Conservation (phyloP, 2,113 vertebrate species). For the Pionites leucogaster region DNA sequence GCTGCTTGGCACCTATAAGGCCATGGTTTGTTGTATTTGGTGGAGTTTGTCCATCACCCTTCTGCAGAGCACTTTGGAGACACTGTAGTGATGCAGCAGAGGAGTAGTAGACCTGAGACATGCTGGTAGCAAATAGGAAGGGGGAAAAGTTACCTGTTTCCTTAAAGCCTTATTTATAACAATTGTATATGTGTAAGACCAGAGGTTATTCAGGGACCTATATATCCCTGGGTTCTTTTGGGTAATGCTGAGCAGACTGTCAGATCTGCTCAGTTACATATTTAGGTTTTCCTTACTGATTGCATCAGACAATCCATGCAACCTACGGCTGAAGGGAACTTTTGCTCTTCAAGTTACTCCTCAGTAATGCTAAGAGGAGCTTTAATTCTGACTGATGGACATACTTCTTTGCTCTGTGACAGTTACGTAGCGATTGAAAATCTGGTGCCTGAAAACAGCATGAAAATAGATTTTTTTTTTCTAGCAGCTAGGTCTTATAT, state of each 20-base stretch:
- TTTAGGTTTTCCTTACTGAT: not conserved
- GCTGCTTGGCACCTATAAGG: not conserved
- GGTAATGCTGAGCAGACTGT: not conserved
- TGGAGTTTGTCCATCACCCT: not conserved
- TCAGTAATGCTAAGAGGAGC: not conserved
- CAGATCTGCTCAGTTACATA: not conserved
- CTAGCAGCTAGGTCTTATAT: not conserved
- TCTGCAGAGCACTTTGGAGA: not conserved
- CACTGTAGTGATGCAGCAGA: fast-evolving
- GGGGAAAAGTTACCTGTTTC: not conserved
- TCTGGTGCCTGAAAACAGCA: not conserved
- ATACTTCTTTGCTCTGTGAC: not conserved
- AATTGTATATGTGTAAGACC: not conserved
- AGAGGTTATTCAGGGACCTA: not conserved
- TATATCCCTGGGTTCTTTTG: not conserved
- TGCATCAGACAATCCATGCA: not conserved
- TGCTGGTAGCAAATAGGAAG: not conserved
- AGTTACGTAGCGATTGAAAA: not conserved
- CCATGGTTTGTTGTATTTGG: not conserved
- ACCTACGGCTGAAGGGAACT: not conserved
- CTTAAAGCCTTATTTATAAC: not conserved
- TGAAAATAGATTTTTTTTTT: not conserved
- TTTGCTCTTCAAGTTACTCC: not conserved
- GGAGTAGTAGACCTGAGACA: not conserved
- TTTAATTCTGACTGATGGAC: not conserved